These are phyloP conservation scores for Melitaea cinxia DNA, from an alignment of 1,140 invertebrate genomes.

Conservation along the genomic window DNA sequence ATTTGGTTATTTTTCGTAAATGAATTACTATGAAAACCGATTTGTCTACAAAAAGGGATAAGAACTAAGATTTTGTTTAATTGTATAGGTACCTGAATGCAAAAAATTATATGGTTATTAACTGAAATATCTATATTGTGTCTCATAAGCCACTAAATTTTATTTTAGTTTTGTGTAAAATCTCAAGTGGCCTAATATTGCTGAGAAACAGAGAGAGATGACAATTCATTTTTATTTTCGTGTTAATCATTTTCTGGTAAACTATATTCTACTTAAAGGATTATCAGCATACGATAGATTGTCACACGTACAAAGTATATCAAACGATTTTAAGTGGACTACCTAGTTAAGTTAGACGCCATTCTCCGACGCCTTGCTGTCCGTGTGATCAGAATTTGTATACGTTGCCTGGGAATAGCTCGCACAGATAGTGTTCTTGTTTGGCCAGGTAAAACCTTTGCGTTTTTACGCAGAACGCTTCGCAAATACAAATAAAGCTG, in stretches of 20 bases:
- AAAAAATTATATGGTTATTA: no score
- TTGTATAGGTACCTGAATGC: no score
- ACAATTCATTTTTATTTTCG: neutral
- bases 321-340: slow-evolving; percentile 45
- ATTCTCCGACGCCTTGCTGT: slow-evolving; percentile 49
- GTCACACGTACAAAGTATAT: slow-evolving; percentile 31
- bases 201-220: no score
- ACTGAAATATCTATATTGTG: no score
- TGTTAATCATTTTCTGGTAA: neutral
- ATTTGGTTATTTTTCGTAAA: neutral
- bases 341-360: slow-evolving; percentile 46
- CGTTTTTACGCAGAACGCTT: slow-evolving; percentile 71
- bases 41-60: no score
- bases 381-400: slow-evolving; percentile 78
- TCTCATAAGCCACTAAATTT: no score
- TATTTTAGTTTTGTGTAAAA: no score
- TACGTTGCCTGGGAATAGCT: slow-evolving; percentile 73
- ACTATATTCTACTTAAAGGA: slow-evolving; percentile 9
- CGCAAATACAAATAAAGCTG: slow-evolving; percentile 74
- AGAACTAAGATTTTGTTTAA: no score
- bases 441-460: slow-evolving; percentile 71
- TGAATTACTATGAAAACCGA: no score
- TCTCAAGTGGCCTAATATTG: no score
- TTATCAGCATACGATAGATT: slow-evolving; percentile 20
- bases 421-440: slow-evolving; percentile 66